phyloP scores from a whole-genome alignment of 2,888 invertebrate species.

The Polyommatus iphigenia region DNA sequence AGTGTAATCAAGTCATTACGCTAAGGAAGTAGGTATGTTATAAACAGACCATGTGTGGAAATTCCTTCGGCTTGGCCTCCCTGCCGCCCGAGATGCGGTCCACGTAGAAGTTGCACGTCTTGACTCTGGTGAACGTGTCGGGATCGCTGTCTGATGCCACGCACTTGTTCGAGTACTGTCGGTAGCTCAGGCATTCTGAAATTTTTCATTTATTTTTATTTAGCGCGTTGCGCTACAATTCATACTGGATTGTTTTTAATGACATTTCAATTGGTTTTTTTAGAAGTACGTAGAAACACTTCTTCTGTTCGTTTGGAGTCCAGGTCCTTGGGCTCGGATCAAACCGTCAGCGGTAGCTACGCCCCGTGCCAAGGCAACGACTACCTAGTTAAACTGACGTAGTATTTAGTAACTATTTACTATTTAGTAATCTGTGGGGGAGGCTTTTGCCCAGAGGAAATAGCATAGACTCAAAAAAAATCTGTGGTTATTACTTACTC shows the following conservation, averaged over 20 bases:
- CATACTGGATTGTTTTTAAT: too few relatives aligned
- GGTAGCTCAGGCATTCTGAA: constrained; percentile 37
- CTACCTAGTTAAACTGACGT: too few relatives aligned
- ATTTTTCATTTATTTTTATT: neutral
- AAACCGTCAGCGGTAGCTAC: too few relatives aligned
- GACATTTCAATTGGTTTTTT: too few relatives aligned
- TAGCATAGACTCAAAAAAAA: neutral
- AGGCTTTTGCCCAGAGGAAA: neutral
- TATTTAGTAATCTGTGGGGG: too few relatives aligned
- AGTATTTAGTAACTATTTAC: too few relatives aligned
- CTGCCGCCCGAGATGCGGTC: constrained; percentile 32
- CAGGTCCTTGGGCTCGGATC: too few relatives aligned
- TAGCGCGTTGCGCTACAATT: neutral
- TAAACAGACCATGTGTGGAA: constrained; percentile 41
- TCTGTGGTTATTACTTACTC: constrained; percentile 17
- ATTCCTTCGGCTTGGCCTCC: constrained; percentile 34
- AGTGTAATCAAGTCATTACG: too few relatives aligned
- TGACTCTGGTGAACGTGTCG: neutral
- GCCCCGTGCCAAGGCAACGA: too few relatives aligned
- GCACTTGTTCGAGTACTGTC: constrained; percentile 35
- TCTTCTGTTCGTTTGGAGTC: too few relatives aligned
- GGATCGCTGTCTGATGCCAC: neutral
- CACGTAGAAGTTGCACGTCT: constrained; percentile 30
- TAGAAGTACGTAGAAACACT: too few relatives aligned
- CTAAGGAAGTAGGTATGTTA: too few relatives aligned